Conservation (phyloP, 2,888 invertebrate genomes). For the Antitype chi region DNA sequence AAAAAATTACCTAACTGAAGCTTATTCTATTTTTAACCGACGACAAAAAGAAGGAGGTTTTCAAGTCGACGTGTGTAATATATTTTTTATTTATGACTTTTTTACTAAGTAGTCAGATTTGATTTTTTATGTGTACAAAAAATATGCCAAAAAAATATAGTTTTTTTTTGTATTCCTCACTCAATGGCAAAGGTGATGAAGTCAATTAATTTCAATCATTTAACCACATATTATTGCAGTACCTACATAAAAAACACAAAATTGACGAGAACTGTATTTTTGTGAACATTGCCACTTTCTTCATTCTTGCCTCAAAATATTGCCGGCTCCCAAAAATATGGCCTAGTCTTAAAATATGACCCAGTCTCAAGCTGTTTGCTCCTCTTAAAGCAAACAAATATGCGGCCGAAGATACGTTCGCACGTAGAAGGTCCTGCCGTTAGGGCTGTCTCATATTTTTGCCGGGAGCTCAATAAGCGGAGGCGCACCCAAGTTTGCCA, state of each 20-base stretch:
- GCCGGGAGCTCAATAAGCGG: slow-evolving; percentile 86
- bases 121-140: too few relatives aligned
- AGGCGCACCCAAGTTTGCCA: slow-evolving; percentile 85
- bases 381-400: slow-evolving; percentile 58
- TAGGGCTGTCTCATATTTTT: slow-evolving; percentile 86
- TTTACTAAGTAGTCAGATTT: too few relatives aligned
- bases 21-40: background rate
- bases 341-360: slow-evolving; percentile 32
- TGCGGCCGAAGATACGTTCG: slow-evolving; percentile 58
- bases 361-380: slow-evolving; percentile 47
- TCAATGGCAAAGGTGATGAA: too few relatives aligned
- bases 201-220: background rate
- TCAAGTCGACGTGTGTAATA: too few relatives aligned
- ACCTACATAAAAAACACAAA: background rate
- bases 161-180: background rate
- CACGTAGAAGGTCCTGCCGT: slow-evolving; percentile 68
- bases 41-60: too few relatives aligned
- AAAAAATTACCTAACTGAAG: background rate
- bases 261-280: background rate
- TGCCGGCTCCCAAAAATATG: slow-evolving; percentile 20
- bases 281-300: background rate
- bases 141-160: too few relatives aligned
- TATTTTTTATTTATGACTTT: too few relatives aligned
- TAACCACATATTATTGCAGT: too few relatives aligned
- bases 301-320: slow-evolving; percentile 7